Evolutionary conservation across 2,113 vertebrate genomes (phyloP), one percentile per base, ranked within the genome.

Genomic region (Ellobius talpinus): DNA sequence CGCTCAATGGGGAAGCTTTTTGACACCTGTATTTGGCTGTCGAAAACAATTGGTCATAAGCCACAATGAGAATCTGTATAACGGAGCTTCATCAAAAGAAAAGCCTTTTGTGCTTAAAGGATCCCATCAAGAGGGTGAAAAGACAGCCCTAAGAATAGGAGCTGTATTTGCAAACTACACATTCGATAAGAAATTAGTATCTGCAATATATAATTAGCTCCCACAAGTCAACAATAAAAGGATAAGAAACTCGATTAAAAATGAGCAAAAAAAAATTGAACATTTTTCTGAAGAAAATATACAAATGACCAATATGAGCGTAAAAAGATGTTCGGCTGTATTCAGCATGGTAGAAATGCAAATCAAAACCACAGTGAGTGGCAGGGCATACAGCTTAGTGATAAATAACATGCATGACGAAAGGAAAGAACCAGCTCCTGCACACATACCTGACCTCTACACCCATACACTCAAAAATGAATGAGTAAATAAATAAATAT

Each of bases 181-280:
- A 33, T 77, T 66, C 58, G 33, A 73, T 93, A 73, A 93, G 58
- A 91, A 52, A 70, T 63, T 70, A 68, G 33, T 87, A 66, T 74
- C 70, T 58, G 65, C 21, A 72, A 92, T 70, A 91, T n/a, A 50
- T n/a, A 68, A 78, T 91, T 52, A 91, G 61, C 29, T 70, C 36
- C 91, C 73, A 70, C 3, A 63, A 74, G 31, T 89, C 91, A 96
- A 82, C 78, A 91, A 90, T 79, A 88, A 88, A 87, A 94, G 76
- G 82, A 87, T 29, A 93, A 89, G 68, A 89, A 58, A 66, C 5
- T 6, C 23, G 72, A 78, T 73, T 82, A 66, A 95, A 96, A 94
- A 82, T 65, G 8, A 72, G 47, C 47, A 95, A 81, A 74, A 26
- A 26, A 77, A 90, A 90, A 72, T 52, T 92, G 33, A 81, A 87